Base-by-base conservation (phyloP, 2,113 vertebrate species). In the Craseonycteris thonglongyai region DNA sequence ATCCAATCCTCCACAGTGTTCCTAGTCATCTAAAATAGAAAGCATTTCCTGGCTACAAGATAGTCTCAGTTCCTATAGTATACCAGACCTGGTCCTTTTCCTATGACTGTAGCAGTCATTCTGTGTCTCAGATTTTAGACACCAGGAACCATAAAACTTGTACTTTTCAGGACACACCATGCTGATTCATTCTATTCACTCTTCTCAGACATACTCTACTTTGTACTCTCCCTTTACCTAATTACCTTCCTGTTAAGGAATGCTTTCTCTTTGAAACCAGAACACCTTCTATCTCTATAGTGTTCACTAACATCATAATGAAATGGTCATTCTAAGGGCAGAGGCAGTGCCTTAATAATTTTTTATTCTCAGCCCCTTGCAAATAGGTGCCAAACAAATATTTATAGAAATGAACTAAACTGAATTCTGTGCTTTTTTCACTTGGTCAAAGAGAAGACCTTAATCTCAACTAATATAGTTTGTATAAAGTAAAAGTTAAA, bases 401-500 rank as follows among this genome's bases (percentile, higher is more conserved):
- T 78, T 84, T 54, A 86, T 0, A 78, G 35, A 68, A 6, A 3
- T 80, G 22, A 86, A 71, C 40, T 66, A 85, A 76, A 74, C 0
- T 85, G 26, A 93, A 93, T 49, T 81, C 30, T 88, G 33, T 13
- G 4, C 5, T 74, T 90, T 92, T 72, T 58, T 74, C 61, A 74
- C n/a, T 66, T 95, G 61, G 26, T 83, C 42, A 84, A 72, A 94
- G 33, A 83, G 45, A 88, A 63, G 35, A 89, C 47, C 21, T 81
- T 89, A 68, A 80, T 86, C 30, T 92, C 35, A 91, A 75, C 33
- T 42, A 91, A 80, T 30, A 56, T 3, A 58, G 45, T 40, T 35
- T 58, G 30, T 66, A 93, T 59, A 61, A 93, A 90, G 45, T 89
- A 2, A 74, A 95, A 74, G 61, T 86, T 40, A 91, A 90, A 94